Percentiles rank a stretch among this genome's conserved stretches.
Conservation (phyloP, 2,888 invertebrate species). For the Hermaeophaga mercurialis region DNA sequence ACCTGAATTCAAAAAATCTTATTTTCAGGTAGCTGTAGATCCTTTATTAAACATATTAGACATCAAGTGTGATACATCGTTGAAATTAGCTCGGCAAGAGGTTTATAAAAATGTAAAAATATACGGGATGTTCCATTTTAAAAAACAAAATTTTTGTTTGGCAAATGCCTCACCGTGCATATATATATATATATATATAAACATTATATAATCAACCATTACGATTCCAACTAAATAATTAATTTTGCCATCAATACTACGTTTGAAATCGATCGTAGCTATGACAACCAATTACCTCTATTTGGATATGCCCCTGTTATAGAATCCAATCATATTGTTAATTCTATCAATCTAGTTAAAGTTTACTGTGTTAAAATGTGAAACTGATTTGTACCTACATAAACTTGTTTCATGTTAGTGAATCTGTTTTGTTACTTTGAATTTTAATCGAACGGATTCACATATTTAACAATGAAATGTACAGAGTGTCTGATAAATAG, state of each 20-base stretch:
- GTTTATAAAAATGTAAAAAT: too few species aligned
- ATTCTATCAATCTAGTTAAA: background rate
- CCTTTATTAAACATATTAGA: too few species aligned
- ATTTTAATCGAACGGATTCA: background rate
- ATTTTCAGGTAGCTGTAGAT: too few species aligned
- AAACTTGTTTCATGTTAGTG: background rate
- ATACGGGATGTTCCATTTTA: too few species aligned
- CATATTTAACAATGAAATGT: background rate
- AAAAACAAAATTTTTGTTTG: too few species aligned
- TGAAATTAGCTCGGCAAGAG: too few species aligned
- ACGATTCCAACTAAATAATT: too few species aligned
- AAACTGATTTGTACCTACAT: background rate
- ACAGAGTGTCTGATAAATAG: background rate
- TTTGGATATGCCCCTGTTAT: background rate
- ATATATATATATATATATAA: background rate
- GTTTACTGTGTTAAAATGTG: conserved; percentile 10
- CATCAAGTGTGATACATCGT: too few species aligned
- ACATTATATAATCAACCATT: background rate
- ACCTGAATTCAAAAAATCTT: too few species aligned
- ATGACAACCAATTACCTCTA: background rate
- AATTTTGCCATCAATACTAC: background rate
- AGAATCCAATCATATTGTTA: conserved; percentile 1
- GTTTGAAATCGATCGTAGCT: background rate
- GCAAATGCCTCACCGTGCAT: too few species aligned
- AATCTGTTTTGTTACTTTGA: background rate